Evolutionary conservation across 2,797 vertebrate genomes (phyloP).

Genomic region (Parauchenoglanis punctatus): DNA sequence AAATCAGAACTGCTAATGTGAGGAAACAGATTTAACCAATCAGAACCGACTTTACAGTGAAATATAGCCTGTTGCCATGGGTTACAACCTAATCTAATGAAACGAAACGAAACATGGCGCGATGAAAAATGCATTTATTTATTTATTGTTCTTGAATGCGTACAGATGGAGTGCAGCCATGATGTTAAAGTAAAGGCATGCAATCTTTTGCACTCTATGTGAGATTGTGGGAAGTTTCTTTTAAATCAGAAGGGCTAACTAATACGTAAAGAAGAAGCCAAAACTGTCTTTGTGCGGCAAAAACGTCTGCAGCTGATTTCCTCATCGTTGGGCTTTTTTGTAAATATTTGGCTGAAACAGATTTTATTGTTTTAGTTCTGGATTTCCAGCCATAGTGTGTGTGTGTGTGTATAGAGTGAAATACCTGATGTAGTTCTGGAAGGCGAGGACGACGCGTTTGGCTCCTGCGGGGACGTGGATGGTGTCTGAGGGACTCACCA

Average conservation of each 20-base stretch:
- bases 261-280: neutral
- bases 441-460: constrained; percentile 86
- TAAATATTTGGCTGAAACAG: neutral
- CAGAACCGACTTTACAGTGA: neutral
- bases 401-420: neutral
- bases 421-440: constrained; percentile 96
- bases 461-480: constrained; percentile 85
- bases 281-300: no score
- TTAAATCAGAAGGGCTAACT: no score
- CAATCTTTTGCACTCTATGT: neutral
- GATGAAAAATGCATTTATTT: neutral
- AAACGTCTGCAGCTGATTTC: no score
- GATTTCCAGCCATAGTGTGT: neutral
- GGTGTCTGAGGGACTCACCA: constrained; percentile 89
- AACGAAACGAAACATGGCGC: neutral
- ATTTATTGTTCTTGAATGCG: neutral
- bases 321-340: no score
- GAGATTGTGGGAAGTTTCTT: neutral
- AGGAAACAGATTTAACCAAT: neutral
- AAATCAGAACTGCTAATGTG: neutral
- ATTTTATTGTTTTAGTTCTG: no score
- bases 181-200: neutral
- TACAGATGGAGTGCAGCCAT: neutral
- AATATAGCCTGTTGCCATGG: neutral
- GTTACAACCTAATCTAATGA: neutral